Conservation (phyloP, 2,113 vertebrate species). For the Dendrocopos noguchii region DNA sequence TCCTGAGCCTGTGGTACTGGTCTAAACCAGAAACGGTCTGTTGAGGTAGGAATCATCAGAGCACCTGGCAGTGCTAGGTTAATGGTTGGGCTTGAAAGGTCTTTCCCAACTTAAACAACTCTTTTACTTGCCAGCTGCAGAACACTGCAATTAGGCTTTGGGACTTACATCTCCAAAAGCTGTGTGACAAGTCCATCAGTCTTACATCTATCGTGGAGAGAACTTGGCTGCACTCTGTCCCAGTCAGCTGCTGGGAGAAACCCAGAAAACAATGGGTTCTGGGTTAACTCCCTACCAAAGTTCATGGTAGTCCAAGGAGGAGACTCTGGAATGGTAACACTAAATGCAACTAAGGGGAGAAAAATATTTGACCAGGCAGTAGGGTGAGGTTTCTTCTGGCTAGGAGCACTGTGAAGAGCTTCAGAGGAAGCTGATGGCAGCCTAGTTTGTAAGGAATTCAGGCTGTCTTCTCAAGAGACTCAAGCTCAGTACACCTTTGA, state of each 20-base stretch:
- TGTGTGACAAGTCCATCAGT: not conserved
- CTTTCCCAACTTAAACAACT: no score
- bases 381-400: not conserved
- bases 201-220: not conserved
- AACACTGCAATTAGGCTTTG: not conserved
- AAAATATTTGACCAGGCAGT: not conserved
- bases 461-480: not conserved
- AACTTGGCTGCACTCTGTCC: not conserved
- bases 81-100: no score
- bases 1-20: not conserved
- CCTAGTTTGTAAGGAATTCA: not conserved
- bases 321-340: not conserved
- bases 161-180: not conserved
- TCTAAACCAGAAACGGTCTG: not conserved
- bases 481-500: not conserved
- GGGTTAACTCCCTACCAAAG: not conserved
- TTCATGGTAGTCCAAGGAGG: not conserved
- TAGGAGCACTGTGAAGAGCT: not conserved
- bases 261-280: not conserved
- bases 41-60: not conserved
- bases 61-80: no score
- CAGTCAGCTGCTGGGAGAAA: not conserved
- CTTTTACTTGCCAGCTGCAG: not conserved
- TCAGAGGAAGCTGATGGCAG: not conserved
- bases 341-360: not conserved